A percentile compares a stretch with the other conserved stretches of the same genome.
Conservation (phyloP, 2,888 invertebrate genomes). For the Cephus spinipes region DNA sequence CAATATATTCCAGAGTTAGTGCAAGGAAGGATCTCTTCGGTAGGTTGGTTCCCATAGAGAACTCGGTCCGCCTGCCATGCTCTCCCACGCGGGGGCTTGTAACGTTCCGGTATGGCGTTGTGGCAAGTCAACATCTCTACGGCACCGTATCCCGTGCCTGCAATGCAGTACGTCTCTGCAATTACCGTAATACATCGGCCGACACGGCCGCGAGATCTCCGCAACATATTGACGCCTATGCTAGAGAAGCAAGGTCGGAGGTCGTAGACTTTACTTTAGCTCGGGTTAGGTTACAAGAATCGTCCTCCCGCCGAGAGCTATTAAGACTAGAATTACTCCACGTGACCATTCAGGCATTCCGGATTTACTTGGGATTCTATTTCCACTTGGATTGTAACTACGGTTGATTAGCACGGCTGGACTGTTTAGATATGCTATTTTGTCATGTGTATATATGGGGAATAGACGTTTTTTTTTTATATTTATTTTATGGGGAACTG, state of each 20-base stretch:
- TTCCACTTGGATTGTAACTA: background rate
- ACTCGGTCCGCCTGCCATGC: constrained; percentile 31
- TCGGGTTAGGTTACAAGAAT: constrained; percentile 16
- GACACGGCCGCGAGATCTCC: constrained; percentile 45
- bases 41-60: constrained; percentile 40
- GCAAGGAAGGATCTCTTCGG: constrained; percentile 33
- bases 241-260: constrained; percentile 16
- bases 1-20: constrained; percentile 56
- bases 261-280: constrained; percentile 21
- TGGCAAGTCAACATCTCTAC: constrained; percentile 44
- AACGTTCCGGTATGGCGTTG: constrained; percentile 44
- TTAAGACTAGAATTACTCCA: constrained; percentile 23
- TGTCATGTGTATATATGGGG: background rate
- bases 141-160: constrained; percentile 7
- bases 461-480: background rate
- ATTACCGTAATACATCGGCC: constrained; percentile 58
- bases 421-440: background rate
- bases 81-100: constrained; percentile 60
- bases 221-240: constrained; percentile 23
- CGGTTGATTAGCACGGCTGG: background rate
- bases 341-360: constrained; percentile 8
- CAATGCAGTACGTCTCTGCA: constrained; percentile 40
- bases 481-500: background rate
- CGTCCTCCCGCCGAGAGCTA: constrained; percentile 20
- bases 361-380: background rate